Conservation (phyloP, 2,888 invertebrate species). For the Hyposoter dolosus region DNA sequence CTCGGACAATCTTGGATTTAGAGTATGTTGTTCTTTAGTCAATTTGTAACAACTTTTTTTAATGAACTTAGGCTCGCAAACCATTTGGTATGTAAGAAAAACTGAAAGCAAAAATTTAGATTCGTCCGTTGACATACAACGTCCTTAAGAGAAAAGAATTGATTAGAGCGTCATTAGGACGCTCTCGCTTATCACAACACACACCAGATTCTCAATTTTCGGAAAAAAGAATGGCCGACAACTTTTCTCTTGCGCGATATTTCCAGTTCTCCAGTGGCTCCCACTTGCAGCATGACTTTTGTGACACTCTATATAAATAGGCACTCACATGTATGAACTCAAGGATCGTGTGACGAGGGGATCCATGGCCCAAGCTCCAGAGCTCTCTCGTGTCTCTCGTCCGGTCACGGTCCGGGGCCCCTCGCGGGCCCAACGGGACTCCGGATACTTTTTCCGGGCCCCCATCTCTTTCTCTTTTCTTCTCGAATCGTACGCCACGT, state of each 20-base stretch:
- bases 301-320: neutral
- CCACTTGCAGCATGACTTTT: neutral
- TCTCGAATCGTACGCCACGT: neutral
- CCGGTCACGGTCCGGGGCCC: constrained; percentile 67
- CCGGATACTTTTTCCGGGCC: constrained; percentile 32
- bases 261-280: too few relatives aligned
- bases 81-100: too few relatives aligned
- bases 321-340: constrained; percentile 4
- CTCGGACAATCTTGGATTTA: too few relatives aligned
- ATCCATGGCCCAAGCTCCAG: constrained; percentile 52
- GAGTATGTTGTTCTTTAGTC: too few relatives aligned
- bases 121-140: too few relatives aligned
- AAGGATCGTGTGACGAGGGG: constrained; percentile 67
- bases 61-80: too few relatives aligned
- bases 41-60: too few relatives aligned
- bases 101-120: too few relatives aligned
- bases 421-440: constrained; percentile 69
- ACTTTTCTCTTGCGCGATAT: neutral
- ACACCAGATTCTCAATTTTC: neutral
- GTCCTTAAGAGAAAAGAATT: too few relatives aligned
- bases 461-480: neutral
- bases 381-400: constrained; percentile 60
- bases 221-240: neutral
- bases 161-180: neutral
- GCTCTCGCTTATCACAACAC: neutral